Conservation (phyloP, 2,113 vertebrate species). For the Suricata suricatta region DNA sequence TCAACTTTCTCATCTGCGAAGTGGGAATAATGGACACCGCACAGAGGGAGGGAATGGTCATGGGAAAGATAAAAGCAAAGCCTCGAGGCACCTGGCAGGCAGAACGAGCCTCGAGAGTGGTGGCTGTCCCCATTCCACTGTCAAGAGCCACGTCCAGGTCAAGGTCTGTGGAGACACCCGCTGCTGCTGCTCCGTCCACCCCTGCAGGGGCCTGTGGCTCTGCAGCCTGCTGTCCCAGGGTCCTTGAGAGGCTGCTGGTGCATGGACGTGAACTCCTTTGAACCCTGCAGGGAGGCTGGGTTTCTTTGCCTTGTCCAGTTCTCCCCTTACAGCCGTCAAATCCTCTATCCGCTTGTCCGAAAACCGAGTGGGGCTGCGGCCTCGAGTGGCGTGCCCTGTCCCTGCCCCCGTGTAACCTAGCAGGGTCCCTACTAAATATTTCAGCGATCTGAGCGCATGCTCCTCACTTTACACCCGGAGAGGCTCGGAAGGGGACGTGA, state of each 20-base stretch:
- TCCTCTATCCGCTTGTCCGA: not conserved
- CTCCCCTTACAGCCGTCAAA: not conserved
- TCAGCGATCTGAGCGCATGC: not conserved
- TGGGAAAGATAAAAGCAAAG: not conserved
- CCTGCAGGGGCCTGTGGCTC: not conserved
- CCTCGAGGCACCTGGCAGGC: accelerated
- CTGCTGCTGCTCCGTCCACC: accelerated
- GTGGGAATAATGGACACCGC: accelerated
- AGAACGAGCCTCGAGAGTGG: not conserved
- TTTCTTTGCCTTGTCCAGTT: not conserved
- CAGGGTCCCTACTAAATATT: slow-evolving; percentile 39
- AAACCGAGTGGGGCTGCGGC: not conserved
- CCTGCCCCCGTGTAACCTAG: not conserved
- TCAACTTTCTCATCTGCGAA: not conserved
- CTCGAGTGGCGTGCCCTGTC: not conserved
- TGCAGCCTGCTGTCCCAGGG: not conserved
- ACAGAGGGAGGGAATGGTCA: not conserved
- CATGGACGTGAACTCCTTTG: not conserved
- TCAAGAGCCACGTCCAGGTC: accelerated
- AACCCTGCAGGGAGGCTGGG: not conserved
- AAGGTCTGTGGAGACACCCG: not conserved
- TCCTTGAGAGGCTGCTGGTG: not conserved
- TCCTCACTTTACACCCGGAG: not conserved
- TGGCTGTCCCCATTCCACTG: accelerated
- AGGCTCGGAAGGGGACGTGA: not conserved